Evolutionary conservation across 1,140 invertebrate genomes (phyloP).

Genomic region (Octopus sinensis): DNA sequence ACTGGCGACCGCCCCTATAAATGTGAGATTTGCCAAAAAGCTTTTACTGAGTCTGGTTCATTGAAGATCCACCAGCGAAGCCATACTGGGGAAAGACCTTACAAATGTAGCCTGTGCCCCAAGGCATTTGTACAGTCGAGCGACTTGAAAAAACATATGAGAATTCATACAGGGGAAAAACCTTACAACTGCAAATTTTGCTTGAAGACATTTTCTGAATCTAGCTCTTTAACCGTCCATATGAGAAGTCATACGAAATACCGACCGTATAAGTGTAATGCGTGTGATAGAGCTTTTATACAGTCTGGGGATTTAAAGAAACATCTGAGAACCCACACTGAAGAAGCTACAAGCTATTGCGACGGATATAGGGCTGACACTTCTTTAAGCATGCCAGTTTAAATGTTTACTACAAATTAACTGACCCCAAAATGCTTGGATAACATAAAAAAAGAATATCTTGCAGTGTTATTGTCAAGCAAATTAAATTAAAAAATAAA

Average conservation of each 20-base stretch:
- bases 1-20: slow-evolving; percentile 96
- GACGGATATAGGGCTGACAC: too few relatives aligned
- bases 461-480: too few relatives aligned
- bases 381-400: too few relatives aligned
- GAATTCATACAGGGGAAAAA: slow-evolving; percentile 83
- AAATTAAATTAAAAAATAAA: too few relatives aligned
- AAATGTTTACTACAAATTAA: too few relatives aligned
- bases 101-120: slow-evolving; percentile 67
- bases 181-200: slow-evolving; percentile 73
- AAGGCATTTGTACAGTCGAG: slow-evolving; percentile 81
- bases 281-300: slow-evolving; percentile 42
- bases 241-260: slow-evolving; percentile 48
- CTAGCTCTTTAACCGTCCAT: slow-evolving; percentile 20
- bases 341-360: not conserved
- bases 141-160: slow-evolving; percentile 85
- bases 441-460: too few relatives aligned
- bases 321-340: slow-evolving; percentile 23
- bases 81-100: slow-evolving; percentile 32
- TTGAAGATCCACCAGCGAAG: slow-evolving; percentile 63
- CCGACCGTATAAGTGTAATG: slow-evolving; percentile 48
- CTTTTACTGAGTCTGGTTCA: slow-evolving; percentile 94
- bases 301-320: slow-evolving; percentile 22
- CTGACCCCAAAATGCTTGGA: too few relatives aligned
- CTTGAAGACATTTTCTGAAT: slow-evolving; percentile 71
- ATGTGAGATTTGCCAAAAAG: slow-evolving; percentile 94